Base-by-base conservation (phyloP, 1,140 invertebrate genomes). In the Hypsibius dujardini region DNA sequence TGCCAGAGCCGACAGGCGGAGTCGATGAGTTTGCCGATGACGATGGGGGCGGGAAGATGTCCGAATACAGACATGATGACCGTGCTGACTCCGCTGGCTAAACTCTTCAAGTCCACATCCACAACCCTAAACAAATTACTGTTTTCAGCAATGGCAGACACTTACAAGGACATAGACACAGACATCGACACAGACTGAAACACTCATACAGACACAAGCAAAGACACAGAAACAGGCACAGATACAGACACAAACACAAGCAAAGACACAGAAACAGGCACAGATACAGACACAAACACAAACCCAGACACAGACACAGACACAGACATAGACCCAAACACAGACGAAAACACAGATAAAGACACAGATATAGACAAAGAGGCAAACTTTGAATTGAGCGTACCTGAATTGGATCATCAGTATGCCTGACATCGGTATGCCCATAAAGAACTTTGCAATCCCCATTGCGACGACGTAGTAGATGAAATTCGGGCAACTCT, bases 361-460 rank as follows among this genome's bases (percentile, higher is more conserved):
- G 50, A 56, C n/a, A 7, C n/a, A 56, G 50, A n/a, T 56, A 56
- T 56, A n/a, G n/a, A 56, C 7, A 56, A 7, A 12, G 50, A 56
- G n/a, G 7, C n/a, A n/a, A 56, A n/a, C n/a, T 12, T 56, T 7
- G 50, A 56, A 12, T 7, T 56, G n/a, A n/a, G 7, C 50, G 62
- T 67, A 67, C 62, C 62, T 67, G 62, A 67, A 67, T 42, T 67
- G 62, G 12, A 67, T 12, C 42, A 45, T 45, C 62, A 67, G 62
- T 7, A 67, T 67, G 12, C 62, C 62, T 12, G 62, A 12, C 12
- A 67, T 12, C 62, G 62, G 62, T 7, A 67, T 15, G 42, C 62
- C 62, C 62, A 67, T 67, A 67, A 3, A 12, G 12, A 67, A 45
- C 62, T 67, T 67, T 7, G 62, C 62, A 7, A 67, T 67, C 12